Conservation (phyloP, 1,140 invertebrate species). For the Alviniconcha marisindica region DNA sequence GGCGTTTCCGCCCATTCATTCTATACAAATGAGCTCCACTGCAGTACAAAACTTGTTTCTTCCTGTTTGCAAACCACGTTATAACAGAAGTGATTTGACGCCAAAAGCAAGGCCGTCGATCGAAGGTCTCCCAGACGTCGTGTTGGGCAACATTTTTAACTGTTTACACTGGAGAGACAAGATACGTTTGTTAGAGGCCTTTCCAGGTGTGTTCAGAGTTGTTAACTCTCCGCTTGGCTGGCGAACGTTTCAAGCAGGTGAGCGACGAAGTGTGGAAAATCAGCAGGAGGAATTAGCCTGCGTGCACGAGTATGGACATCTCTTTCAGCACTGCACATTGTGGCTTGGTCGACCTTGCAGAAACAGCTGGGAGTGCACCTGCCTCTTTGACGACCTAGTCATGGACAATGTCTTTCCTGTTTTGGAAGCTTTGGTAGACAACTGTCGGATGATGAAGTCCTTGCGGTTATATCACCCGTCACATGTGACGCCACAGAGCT, state of each 20-base stretch:
- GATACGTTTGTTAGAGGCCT: neutral
- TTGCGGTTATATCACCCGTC: slow-evolving; percentile 35
- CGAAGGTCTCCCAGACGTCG: slow-evolving; percentile 2
- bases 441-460: slow-evolving; percentile 17
- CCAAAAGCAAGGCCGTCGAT: neutral
- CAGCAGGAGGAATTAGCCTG: slow-evolving; percentile 15
- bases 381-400: slow-evolving; percentile 2
- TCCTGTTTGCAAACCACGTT: neutral
- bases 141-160: slow-evolving; percentile 26
- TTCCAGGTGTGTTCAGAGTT: slow-evolving; percentile 4
- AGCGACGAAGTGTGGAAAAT: neutral
- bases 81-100: neutral
- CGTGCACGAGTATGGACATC: slow-evolving; percentile 20
- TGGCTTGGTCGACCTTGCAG: slow-evolving; percentile 30
- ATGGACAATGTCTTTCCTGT: slow-evolving; percentile 22
- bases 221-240: slow-evolving; percentile 19
- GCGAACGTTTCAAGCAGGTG: slow-evolving; percentile 8
- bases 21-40: neutral
- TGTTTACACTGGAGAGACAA: slow-evolving; percentile 30
- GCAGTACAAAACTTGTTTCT: neutral
- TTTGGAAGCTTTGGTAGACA: neutral
- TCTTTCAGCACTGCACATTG: slow-evolving; percentile 36
- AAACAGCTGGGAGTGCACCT: slow-evolving; percentile 28
- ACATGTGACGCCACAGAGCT: slow-evolving; percentile 22
- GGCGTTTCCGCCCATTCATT: neutral